Conservation (phyloP, 2,888 invertebrate genomes). For the Eudasyphora cyanicolor region DNA sequence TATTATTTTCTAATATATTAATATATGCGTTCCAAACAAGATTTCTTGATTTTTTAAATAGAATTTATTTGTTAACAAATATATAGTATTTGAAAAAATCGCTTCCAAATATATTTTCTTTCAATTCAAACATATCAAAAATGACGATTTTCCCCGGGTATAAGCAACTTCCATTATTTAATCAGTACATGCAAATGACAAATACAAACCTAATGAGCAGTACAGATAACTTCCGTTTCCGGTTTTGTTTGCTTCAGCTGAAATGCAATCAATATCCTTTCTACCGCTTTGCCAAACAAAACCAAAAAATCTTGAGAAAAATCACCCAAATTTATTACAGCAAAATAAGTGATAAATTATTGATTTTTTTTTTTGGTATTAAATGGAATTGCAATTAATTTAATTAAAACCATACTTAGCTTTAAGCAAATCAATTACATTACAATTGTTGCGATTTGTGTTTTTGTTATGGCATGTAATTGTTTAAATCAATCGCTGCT, state of each 20-base stretch:
- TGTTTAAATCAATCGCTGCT: slow-evolving; percentile 9
- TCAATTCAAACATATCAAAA: too few relatives aligned
- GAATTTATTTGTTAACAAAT: too few relatives aligned
- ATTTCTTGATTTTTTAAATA: too few relatives aligned
- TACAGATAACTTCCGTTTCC: not conserved
- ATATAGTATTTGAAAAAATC: too few relatives aligned
- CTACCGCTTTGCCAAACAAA: not conserved
- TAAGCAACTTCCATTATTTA: too few relatives aligned
- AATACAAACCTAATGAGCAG: too few relatives aligned
- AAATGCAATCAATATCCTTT: not conserved
- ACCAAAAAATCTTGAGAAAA: not conserved
- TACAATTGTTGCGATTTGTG: slow-evolving; percentile 2
- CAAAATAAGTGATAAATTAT: not conserved
- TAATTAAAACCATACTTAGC: slow-evolving; percentile 28
- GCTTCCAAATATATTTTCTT: too few relatives aligned
- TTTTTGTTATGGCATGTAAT: not conserved
- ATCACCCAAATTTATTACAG: not conserved
- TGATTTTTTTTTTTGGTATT: not conserved
- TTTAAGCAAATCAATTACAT: not conserved
- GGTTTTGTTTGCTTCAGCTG: not conserved
- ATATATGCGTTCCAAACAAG: too few relatives aligned
- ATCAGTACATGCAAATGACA: too few relatives aligned
- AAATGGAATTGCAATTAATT: slow-evolving; percentile 14
- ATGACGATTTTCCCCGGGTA: too few relatives aligned
- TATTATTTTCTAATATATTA: too few relatives aligned